Base-by-base conservation (phyloP, 1,140 invertebrate genomes). In the Brachionus calyciflorus region DNA sequence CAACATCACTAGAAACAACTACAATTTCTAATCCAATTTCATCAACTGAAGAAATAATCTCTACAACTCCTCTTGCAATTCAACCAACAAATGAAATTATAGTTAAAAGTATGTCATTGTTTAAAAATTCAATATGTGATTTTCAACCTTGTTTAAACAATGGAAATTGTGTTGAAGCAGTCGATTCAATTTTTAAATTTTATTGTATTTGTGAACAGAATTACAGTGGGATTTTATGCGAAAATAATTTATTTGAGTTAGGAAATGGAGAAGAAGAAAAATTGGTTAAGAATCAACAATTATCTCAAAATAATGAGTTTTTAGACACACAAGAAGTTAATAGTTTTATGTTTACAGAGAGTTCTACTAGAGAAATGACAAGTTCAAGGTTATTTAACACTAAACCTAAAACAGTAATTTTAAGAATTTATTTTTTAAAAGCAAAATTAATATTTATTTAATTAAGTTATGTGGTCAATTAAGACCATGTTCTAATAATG, bases 401-500 rank as follows among this genome's bases (percentile, higher is more conserved):
- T 9, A 3, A 24, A 30, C 3, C 28, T 9, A 37, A 63, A 37
- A 37, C 57, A 19, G 57, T 63, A 30, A 40, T n/a, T 37, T 1
- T 17, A 41, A 44, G 44, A 46, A 24, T 12, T 44, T 40, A 63
- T 4, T 19, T 40, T 40, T 63, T n/a, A n/a, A n/a, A n/a, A n/a
- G n/a, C n/a, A n/a, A n/a, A n/a, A n/a, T n/a, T n/a, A n/a, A n/a
- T n/a, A n/a, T n/a, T n/a, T n/a, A n/a, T n/a, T n/a, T 37, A n/a
- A 21, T 6, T 12, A 9, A 73, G 69, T 21, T 73, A 28, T 73
- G 69, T 55, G 44, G 24, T 41, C n/a, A 24, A 30, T 21, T 73
- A 28, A 73, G 33, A 30, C 69, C 69, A 10, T 73, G 69, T 26
- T 21, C 41, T 24, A 73, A 73, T 33, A 73, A 73, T 41, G 69